phyloP scores from a whole-genome alignment of 1,140 invertebrate species.

The Meteorus sp. region DNA sequence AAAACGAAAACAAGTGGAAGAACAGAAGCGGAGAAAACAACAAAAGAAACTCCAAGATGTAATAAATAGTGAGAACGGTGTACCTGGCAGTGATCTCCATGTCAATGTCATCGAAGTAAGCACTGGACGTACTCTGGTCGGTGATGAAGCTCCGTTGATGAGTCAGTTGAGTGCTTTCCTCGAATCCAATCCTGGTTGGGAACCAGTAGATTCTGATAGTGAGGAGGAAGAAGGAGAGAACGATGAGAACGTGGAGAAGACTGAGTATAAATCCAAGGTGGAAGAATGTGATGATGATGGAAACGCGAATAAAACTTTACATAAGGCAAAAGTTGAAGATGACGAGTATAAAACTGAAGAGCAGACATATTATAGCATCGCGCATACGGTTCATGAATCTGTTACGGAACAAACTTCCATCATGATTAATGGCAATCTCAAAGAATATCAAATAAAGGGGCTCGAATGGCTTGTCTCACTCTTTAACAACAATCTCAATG shows the following conservation, averaged over 20 bases:
- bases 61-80: conserved; percentile 55
- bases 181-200: conserved; percentile 85
- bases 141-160: conserved; percentile 88
- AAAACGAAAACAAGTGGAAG: conserved; percentile 79
- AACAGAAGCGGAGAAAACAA: conserved; percentile 77
- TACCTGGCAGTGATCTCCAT: conserved; percentile 64
- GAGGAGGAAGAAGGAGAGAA: conserved; percentile 70
- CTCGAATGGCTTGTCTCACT: conserved; percentile 98
- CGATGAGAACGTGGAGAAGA: conserved; percentile 53
- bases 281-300: conserved; percentile 28
- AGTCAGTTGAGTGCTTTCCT: conserved; percentile 85
- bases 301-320: conserved; percentile 72
- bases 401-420: conserved; percentile 92
- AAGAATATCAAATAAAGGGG: conserved; percentile 96
- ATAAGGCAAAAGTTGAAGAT: conserved; percentile 88
- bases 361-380: conserved; percentile 89
- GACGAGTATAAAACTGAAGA: conserved; percentile 91
- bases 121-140: conserved; percentile 81
- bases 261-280: conserved; percentile 20
- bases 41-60: conserved; percentile 72
- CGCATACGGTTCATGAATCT: conserved; percentile 90
- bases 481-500: conserved; percentile 98
- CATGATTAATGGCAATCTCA: conserved; percentile 90
- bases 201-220: conserved; percentile 75
- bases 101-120: conserved; percentile 86